Percentiles rank a stretch among this genome's conserved stretches.
phyloP scores from a whole-genome alignment of 2,113 vertebrate species.

The Pteropus alecto region DNA sequence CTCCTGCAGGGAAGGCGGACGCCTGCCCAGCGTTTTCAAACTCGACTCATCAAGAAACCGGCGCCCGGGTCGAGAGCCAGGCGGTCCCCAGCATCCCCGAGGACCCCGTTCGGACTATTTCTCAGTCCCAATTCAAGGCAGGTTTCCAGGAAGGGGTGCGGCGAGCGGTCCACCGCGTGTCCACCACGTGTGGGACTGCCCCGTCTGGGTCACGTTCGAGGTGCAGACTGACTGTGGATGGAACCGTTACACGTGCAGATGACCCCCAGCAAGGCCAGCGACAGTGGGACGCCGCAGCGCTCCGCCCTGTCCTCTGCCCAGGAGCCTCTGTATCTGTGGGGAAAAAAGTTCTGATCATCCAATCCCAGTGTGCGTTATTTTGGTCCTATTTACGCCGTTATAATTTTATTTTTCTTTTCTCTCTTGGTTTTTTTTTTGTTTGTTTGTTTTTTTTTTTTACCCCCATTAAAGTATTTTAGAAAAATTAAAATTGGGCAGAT shows the following conservation, averaged over 20 bases:
- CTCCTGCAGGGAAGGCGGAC: no score
- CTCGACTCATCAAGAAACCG: rapidly evolving
- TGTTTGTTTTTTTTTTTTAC: background rate
- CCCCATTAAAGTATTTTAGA: background rate
- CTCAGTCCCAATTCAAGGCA: background rate
- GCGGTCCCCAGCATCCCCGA: background rate
- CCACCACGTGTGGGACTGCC: rapidly evolving
- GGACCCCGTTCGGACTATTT: background rate
- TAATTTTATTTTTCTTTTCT: background rate
- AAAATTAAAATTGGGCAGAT: background rate
- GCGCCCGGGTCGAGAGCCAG: background rate
- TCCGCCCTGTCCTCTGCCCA: background rate
- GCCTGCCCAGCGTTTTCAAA: background rate
- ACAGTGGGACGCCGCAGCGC: rapidly evolving
- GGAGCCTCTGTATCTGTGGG: background rate
- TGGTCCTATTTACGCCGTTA: background rate
- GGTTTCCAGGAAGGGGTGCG: background rate
- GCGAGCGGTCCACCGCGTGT: background rate
- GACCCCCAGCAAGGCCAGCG: background rate
- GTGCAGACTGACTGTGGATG: background rate
- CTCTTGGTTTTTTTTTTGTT: background rate
- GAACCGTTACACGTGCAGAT: background rate
- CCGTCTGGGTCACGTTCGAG: no score
- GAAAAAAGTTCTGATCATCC: background rate
- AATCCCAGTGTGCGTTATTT: background rate